A percentile compares a stretch with the other conserved stretches of the same genome.
Conservation (phyloP, 2,888 invertebrate species). For the Cheilosia scutellata region DNA sequence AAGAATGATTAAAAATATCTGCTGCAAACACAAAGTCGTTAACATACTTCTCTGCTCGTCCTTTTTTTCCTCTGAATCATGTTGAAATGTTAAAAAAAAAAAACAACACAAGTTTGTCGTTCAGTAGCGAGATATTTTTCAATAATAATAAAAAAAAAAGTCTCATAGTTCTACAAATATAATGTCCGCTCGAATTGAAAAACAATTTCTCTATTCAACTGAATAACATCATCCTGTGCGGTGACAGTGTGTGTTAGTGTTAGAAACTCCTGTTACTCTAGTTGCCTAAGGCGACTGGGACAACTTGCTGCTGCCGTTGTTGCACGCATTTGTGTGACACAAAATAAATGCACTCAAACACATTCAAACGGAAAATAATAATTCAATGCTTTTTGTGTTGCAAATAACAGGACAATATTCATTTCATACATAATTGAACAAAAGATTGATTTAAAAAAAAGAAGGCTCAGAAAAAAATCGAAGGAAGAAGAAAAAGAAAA, state of each 20-base stretch:
- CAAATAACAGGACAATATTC: neutral
- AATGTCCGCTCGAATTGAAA: slow-evolving; percentile 27
- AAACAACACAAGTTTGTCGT: neutral
- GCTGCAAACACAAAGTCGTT: no score
- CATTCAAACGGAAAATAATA: neutral
- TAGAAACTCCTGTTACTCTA: neutral
- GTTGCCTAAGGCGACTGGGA: slow-evolving; percentile 7
- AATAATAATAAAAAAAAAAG: neutral
- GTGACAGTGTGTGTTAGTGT: neutral
- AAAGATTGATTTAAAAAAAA: neutral
- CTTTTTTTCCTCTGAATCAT: no score
- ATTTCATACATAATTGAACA: slow-evolving; percentile 8
- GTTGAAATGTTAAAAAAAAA: no score
- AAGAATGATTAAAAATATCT: no score
- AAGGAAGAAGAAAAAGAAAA: neutral
- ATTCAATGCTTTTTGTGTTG: neutral
- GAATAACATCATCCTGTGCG: neutral
- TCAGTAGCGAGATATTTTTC: slow-evolving; percentile 1
- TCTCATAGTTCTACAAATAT: neutral
- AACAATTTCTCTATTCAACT: slow-evolving; percentile 27
- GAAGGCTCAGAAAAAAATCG: no score
- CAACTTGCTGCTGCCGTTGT: neutral
- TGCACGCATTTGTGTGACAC: slow-evolving; percentile 17
- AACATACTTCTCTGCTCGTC: no score
- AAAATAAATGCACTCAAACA: slow-evolving; percentile 13